Conservation (phyloP, 1,140 invertebrate genomes). For the Aphaenogaster rudis region DNA sequence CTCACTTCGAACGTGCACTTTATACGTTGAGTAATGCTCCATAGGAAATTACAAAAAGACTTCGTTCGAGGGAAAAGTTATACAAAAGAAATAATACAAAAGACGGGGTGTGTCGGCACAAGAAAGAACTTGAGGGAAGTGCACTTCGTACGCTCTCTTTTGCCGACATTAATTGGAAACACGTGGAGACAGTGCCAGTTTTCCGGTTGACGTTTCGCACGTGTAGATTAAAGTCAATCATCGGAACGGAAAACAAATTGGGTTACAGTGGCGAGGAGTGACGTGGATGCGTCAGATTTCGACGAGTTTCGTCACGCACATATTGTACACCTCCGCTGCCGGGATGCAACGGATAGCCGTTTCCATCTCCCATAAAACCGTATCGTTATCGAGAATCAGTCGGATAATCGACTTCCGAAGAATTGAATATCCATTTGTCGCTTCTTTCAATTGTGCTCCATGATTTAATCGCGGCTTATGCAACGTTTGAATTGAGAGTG, state of each 20-base stretch:
- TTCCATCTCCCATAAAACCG: constrained; percentile 64
- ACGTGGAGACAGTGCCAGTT: neutral
- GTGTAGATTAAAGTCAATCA: constrained; percentile 41
- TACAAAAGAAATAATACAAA: too few species aligned
- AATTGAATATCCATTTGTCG: constrained; percentile 41
- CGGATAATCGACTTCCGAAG: constrained; percentile 34
- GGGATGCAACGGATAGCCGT: neutral
- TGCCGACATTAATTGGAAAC: constrained; percentile 19
- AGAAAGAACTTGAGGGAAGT: neutral
- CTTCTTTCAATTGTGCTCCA: neutral
- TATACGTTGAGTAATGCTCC: neutral
- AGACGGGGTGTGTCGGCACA: neutral
- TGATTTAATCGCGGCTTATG: constrained; percentile 44
- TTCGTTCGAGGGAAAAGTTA: neutral
- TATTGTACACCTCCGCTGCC: neutral
- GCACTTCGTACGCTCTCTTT: neutral
- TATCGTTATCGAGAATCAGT: neutral
- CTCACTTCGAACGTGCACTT: neutral
- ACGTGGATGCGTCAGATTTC: constrained; percentile 51
- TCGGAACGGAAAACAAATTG: constrained; percentile 62
- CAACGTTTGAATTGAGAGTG: too few species aligned
- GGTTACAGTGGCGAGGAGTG: neutral
- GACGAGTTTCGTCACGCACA: neutral
- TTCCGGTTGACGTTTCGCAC: constrained; percentile 13
- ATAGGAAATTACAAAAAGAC: neutral